Percentiles rank a stretch among this genome's conserved stretches.
These are phyloP conservation scores for Bergia sp. DNA, from an alignment of 92 coral and sea anemone species.

Conservation along the genomic window DNA sequence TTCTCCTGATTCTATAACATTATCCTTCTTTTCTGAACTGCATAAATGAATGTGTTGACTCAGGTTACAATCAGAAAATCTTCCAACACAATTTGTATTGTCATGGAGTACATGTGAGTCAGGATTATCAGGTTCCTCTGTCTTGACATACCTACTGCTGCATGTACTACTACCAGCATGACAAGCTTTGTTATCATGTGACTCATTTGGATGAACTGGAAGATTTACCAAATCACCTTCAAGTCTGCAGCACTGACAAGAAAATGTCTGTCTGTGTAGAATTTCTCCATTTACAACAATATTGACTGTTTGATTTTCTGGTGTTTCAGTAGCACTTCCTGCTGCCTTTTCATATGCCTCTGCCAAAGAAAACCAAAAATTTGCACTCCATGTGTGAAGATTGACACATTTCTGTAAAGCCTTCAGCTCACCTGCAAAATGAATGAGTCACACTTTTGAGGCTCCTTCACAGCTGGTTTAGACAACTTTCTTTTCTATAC, in stretches of 20 bases:
- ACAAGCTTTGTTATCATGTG: not conserved
- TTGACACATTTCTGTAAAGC: constrained; percentile 71
- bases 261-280: not conserved
- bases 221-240: not conserved
- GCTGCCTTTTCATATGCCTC: constrained; percentile 65
- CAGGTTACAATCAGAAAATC: not conserved
- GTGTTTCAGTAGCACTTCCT: not conserved
- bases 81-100: not conserved
- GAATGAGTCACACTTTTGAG: not conserved
- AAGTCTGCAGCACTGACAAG: not conserved
- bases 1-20: not conserved
- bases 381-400: constrained; percentile 74
- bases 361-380: constrained; percentile 77
- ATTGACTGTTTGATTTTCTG: not conserved
- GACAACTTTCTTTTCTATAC: not conserved
- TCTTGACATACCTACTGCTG: not conserved
- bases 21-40: not conserved
- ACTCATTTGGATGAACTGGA: not conserved
- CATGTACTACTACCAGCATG: not conserved
- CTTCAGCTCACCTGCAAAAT: constrained; percentile 67
- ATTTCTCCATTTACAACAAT: not conserved
- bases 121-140: not conserved
- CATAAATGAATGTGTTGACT: not conserved
- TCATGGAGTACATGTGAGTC: not conserved
- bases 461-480: not conserved